Base-by-base conservation (phyloP, 2,797 vertebrate genomes). In the Miichthys miiuy region DNA sequence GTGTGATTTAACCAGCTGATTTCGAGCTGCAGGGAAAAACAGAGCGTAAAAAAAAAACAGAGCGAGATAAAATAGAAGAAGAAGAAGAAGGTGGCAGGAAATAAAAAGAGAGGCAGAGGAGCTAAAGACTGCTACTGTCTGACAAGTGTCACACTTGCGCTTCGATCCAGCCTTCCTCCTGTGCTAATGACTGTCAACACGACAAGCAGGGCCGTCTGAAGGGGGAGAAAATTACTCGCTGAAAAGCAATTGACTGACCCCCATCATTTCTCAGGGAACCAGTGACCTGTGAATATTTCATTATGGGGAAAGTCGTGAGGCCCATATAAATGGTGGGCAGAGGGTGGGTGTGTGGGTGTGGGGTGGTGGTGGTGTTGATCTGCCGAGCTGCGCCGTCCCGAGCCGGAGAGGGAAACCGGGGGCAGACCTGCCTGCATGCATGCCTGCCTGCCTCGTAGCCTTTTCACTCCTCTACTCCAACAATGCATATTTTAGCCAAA, bases 281-380 rank as follows among this genome's bases (percentile, higher is more conserved):
- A 97, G 95, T 98, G 97, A 97, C 97, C 97, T 97, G 97, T 97
- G 96, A 98, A 97, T 97, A 98, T 98, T 97, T 97, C 97, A 98
- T 98, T 98, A 98, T 94, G 96, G 96, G 92, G 95, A 92, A 95
- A 96, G 95, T 95, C 75, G 94, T 87, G 92, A 94, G 91, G 89
- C 93, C 95, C 97, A 97, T 96, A 96, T 96, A 90, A 94, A 97
- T 95, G 87, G 91, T 85, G 81, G 79, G 79, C 30, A 18, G 51
- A 30, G 73, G 75, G 62, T 34, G 27, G 4, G 4, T 3, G 27
- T 4, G 27, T 79, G 85, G 69, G 71, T 68, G 70, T 25, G 9
- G 41, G 52, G 80, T 68, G 74, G 84, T 68, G 74, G 84, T 80
- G 80, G 91, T 91, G 94, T 80, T 68, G 86, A 77, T 88, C 76